Base-by-base conservation (phyloP, 2,113 vertebrate genomes). In the Scalopus aquaticus region DNA sequence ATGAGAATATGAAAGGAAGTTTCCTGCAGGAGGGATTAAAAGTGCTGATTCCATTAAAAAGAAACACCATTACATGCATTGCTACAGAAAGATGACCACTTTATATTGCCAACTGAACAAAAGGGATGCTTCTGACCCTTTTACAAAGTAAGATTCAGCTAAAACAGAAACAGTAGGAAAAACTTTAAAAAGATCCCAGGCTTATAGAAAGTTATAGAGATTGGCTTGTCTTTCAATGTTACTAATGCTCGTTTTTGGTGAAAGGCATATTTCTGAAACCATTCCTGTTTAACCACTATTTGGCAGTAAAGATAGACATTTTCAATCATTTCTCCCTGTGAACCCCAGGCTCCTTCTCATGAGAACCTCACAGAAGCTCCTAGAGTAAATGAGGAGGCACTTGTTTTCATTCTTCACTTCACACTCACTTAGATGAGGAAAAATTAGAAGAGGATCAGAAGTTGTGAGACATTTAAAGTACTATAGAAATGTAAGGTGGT, bases 151-250 rank as follows among this genome's bases (percentile, higher is more conserved):
- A 49, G 2, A 69, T 49, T 79, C n/a, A 32, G 17, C 89, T 62
- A 72, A 70, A 37, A 83, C 22, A 67, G n/a, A 90, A 93, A 37
- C 0, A 87, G 19, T 12, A 82, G 37, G 46, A 89, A 78, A n/a
- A 67, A 62, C 8, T 35, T 64, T 16, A 37, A 39, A n/a, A 60
- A 30, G 4, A 26, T 20, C 24, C 44, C 9, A 32, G 24, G 1
- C 1, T 67, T 78, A 74, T 72, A 37, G 30, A 60, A 88, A 15
- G 32, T 22, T 30, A 35, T 8, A 20, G 7, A 13, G 0, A 32
- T 4, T 5, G 1, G 0, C 28, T 3, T 39, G 26, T 3, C 20
- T 72, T 46, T 60, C 11, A 83, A 44, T 24, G 20, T 6, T 35
- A 15, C 22, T 22, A 0, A n/a, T 72, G 42, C 11, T 56, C 20